Percentiles rank a stretch among this genome's conserved stretches.
phyloP scores from a whole-genome alignment of 2,888 invertebrate species.

The Troides helena region DNA sequence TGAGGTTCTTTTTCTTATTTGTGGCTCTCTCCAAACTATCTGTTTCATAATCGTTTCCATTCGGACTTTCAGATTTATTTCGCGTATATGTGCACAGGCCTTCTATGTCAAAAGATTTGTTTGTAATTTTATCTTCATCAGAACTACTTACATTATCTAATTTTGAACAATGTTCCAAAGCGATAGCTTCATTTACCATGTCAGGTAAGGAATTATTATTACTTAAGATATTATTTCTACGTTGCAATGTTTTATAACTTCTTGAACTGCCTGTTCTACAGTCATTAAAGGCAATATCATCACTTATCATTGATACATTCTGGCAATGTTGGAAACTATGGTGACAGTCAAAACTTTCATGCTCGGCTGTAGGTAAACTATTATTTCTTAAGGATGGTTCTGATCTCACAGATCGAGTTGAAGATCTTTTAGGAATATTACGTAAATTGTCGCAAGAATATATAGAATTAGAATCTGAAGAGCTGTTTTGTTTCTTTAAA shows the following conservation, averaged over 20 bases:
- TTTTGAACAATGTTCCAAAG: conserved; percentile 72
- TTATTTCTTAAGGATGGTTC: conserved; percentile 66
- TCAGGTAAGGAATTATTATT: conserved; percentile 77
- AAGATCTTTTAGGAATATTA: conserved; percentile 50
- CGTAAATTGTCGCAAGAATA: conserved; percentile 49
- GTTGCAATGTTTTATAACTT: conserved; percentile 43
- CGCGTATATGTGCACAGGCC: conserved; percentile 53
- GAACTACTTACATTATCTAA: conserved; percentile 65
- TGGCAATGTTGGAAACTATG: conserved; percentile 51
- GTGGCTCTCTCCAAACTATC: conserved; percentile 85
- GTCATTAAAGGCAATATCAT: conserved; percentile 57
- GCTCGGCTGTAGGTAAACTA: conserved; percentile 68
- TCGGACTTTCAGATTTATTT: conserved; percentile 59
- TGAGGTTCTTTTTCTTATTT: conserved; percentile 74
- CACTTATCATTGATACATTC: conserved; percentile 55
- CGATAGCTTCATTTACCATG: conserved; percentile 84
- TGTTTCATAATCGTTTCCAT: conserved; percentile 84
- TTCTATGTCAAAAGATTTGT: conserved; percentile 39
- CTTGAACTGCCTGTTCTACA: conserved; percentile 50
- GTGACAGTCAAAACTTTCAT: conserved; percentile 47
- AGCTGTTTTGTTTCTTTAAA: conserved; percentile 65
- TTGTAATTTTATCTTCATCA: conserved; percentile 67
- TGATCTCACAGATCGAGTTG: conserved; percentile 68
- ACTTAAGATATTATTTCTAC: conserved; percentile 47
- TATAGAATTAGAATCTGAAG: conserved; percentile 52